Conservation (phyloP, 2,888 invertebrate genomes). For the Stramonita haemastoma region DNA sequence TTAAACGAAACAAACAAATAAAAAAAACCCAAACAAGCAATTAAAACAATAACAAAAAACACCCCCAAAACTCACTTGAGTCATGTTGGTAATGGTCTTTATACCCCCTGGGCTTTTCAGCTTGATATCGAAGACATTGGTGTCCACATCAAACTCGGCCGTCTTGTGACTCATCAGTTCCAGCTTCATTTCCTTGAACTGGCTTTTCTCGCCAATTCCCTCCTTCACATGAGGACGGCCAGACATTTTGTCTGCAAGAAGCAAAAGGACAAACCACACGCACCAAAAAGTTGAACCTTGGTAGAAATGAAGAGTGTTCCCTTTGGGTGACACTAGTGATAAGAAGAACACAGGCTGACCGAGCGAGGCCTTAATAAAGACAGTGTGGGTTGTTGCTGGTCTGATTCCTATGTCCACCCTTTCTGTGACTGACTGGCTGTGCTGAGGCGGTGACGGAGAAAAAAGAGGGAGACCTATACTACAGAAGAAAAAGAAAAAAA, state of each 20-base stretch:
- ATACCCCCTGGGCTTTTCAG: conserved; percentile 28
- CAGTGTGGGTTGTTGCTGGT: too few relatives aligned
- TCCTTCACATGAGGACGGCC: not conserved
- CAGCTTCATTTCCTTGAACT: conserved; percentile 37
- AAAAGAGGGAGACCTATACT: not conserved
- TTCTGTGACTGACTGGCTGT: too few relatives aligned
- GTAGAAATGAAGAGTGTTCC: too few relatives aligned
- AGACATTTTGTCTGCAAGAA: not conserved
- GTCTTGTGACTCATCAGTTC: conserved; percentile 39
- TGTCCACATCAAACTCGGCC: conserved; percentile 30
- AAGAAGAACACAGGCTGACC: too few relatives aligned
- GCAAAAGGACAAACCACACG: too few relatives aligned
- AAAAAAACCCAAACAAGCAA: not conserved
- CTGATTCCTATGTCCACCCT: too few relatives aligned
- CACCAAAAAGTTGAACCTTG: too few relatives aligned
- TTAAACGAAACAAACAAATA: too few relatives aligned
- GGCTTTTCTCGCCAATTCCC: conserved; percentile 33
- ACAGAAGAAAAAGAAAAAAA: too few relatives aligned
- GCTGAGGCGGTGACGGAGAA: too few relatives aligned
- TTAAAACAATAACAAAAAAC: not conserved
- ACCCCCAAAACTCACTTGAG: not conserved
- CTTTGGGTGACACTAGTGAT: too few relatives aligned
- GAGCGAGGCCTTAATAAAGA: too few relatives aligned
- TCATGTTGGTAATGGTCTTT: conserved; percentile 18
- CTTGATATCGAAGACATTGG: conserved; percentile 36